phyloP scores from a whole-genome alignment of 2,888 invertebrate genomes.

The Psylliodes chrysocephalus region DNA sequence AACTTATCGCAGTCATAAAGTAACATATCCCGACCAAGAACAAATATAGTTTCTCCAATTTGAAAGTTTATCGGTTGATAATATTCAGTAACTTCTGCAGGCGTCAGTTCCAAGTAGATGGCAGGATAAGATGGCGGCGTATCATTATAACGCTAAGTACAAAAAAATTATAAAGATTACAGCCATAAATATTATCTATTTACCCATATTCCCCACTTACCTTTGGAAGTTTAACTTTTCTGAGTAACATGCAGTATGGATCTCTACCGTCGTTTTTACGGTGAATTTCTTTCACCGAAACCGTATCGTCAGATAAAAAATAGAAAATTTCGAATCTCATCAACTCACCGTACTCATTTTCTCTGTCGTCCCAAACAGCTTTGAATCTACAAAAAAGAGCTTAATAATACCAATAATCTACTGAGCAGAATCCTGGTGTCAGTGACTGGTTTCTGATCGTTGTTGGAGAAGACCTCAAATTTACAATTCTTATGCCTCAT shows the following conservation, averaged over 20 bases:
- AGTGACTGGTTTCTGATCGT: no score
- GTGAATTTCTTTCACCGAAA: conserved; percentile 80
- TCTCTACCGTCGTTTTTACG: conserved; percentile 79
- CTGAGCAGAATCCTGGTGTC: no score
- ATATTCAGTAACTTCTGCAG: conserved; percentile 79
- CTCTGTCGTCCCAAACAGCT: conserved; percentile 75
- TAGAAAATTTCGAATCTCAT: conserved; percentile 78
- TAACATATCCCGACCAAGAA: conserved; percentile 77
- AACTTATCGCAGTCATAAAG: conserved; percentile 83
- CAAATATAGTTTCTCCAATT: conserved; percentile 77
- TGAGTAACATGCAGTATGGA: conserved; percentile 78
- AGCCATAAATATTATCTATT: no score
- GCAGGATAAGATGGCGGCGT: conserved; percentile 71
- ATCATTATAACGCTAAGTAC: conserved; percentile 60
- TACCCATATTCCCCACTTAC: conserved; percentile 41
- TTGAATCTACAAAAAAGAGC: no score
- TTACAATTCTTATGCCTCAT: no score
- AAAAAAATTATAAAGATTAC: no score
- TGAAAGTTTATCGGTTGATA: conserved; percentile 82
- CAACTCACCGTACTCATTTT: conserved; percentile 69
- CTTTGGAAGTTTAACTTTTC: conserved; percentile 81
- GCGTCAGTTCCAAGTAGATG: conserved; percentile 75
- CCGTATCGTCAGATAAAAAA: conserved; percentile 83
- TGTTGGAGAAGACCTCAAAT: no score
- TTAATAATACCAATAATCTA: no score